Base-by-base conservation (phyloP, 2,888 invertebrate genomes). In the Phasia obesa region DNA sequence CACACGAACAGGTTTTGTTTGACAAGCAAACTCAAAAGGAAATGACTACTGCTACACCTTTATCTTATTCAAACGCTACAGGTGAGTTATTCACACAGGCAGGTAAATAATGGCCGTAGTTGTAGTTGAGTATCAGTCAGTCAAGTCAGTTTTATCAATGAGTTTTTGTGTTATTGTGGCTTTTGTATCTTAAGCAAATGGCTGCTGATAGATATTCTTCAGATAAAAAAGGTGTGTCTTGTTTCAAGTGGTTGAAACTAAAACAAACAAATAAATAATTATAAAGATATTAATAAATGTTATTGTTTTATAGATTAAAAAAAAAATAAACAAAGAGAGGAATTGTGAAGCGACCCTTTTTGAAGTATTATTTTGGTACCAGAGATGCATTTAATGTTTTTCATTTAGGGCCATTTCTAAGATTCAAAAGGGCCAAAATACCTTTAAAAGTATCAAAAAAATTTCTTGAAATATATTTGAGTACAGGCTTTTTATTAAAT, bases 1-100 rank as follows among this genome's bases (percentile, higher is more conserved):
- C 88, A 86, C 81, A 86, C 79, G 81, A 86, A 85, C 87, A 86
- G 85, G 87, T 87, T 87, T 60, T 42, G 15, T 44, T 42, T 31
- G 21, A 49, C 31, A 38, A 71, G 42, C 19, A 60, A 55, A 35
- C 15, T 47, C n/a, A 67, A 2, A 55, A 51, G 31, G 11, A 19
- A 35, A 71, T 78, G 49, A 60, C 65, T 59, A 64, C 70, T 78
- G 59, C 74, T 69, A 53, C 80, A 71, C 81, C 71, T 81, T 59
- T 57, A 27, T 31, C 23, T 17, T 31, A 67, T 71, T 55, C 35
- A 53, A 80, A 65, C 51, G 62, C 67, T 38, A 82, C 82, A 82
- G 78, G 74, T 81, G 71, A 73, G 47, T 60, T 21, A 51, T 42
- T 9, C 57, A 53, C 59, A 62, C 53, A 53, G 42, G 42, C 53